phyloP scores from a whole-genome alignment of 2,113 vertebrate genomes.

The Lepus europaeus region DNA sequence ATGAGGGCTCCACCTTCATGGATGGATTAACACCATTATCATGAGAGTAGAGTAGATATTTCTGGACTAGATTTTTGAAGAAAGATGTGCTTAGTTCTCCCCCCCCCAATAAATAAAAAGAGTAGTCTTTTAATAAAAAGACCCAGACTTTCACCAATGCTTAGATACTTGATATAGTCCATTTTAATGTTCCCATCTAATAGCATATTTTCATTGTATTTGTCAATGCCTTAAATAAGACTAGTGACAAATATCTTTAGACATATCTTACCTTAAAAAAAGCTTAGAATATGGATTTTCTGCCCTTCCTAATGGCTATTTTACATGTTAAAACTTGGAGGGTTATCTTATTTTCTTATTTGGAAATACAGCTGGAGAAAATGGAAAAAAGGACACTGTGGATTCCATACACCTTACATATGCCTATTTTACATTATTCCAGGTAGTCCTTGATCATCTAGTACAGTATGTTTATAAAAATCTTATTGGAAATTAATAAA shows the following conservation, averaged over 20 bases:
- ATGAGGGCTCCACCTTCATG: no score
- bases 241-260: constrained; percentile 4
- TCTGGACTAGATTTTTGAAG: no score
- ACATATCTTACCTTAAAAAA: neutral
- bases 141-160: neutral
- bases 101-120: no score
- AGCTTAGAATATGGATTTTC: neutral
- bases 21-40: no score
- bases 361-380: neutral
- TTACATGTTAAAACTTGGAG: neutral
- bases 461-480: neutral
- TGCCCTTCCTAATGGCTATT: neutral
- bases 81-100: no score
- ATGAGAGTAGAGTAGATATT: no score
- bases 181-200: neutral
- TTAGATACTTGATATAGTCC: neutral
- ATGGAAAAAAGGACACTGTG: neutral
- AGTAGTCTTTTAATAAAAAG: no score
- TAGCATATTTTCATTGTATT: neutral
- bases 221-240: constrained; percentile 1
- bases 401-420: neutral
- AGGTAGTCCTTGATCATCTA: neutral
- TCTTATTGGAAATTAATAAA: neutral
- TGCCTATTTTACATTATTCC: neutral
- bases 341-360: constrained; percentile 13